Base-by-base conservation (phyloP, 2,113 vertebrate species). In the Ochotona princeps region DNA sequence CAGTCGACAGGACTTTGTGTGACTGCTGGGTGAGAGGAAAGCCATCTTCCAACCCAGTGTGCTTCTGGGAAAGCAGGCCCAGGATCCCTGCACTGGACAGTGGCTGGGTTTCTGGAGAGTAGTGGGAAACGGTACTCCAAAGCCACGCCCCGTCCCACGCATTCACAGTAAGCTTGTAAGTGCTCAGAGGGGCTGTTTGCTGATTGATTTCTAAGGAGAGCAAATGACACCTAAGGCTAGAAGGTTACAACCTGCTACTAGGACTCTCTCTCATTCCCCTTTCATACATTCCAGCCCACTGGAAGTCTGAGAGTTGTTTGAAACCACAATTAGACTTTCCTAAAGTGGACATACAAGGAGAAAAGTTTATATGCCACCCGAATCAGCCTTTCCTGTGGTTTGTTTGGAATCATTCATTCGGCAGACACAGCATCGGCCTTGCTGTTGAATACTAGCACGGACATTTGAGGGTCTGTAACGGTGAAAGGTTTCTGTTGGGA, bases 401-500 rank as follows among this genome's bases (percentile, higher is more conserved):
- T 82, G 17, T 78, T 89, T 69, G 38, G 83, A 83, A 83, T 87
- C 74, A 47, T 28, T 86, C 73, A 82, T 94, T 92, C 81, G 26
- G 28, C 4, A n/a, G 51, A n/a, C 81, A 80, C n/a, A 72, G 32
- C 83, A 92, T 92, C 72, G 70, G 87, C 81, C 65, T 92, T 92
- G 60, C 49, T 82, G 15, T 61, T 82, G 82, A 70, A 84, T 87
- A 82, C 87, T 63, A 67, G 65, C 57, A 44, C 70, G 90, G 97
- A 93, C 90, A 88, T 97, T 96, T 97, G 93, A 97, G 96, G 93
- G 95, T 93, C 85, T 60, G 74, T 78, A 84, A 63, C 87, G 44
- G 93, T 96, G 90, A 86, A 93, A 97, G 83, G 81, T 93, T 97
- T 97, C 87, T 60, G 28, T 97, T 96, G 97, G 94, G 92, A 96